Evolutionary conservation across 2,888 invertebrate species (phyloP).

Genomic region (Panzeria rudis): DNA sequence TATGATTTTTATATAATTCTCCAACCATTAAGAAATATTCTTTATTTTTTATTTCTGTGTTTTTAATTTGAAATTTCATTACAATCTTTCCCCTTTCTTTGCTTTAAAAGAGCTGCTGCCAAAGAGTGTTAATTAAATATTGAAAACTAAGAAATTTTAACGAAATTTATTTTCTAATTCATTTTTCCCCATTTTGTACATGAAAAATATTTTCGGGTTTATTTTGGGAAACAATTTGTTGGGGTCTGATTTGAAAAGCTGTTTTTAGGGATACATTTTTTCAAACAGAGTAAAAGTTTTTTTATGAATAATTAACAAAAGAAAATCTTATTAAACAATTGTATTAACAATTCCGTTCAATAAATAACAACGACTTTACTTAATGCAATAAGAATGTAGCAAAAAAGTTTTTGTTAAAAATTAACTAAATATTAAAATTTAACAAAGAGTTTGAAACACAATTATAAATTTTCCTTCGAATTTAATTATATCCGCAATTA

Average conservation of each 20-base stretch:
- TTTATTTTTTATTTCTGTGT: slow-evolving; percentile 4
- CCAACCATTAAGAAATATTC: background rate
- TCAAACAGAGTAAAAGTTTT: background rate
- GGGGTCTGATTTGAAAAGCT: background rate
- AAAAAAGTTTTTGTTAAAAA: too few species aligned
- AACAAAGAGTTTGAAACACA: too few species aligned
- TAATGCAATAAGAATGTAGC: too few species aligned
- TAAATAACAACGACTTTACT: too few species aligned
- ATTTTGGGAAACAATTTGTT: background rate
- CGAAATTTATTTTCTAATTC: slow-evolving; percentile 45
- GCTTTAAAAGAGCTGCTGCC: background rate
- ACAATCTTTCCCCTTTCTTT: background rate
- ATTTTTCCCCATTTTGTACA: slow-evolving; percentile 12
- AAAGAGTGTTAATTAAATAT: slow-evolving; percentile 66
- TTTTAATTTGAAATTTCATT: slow-evolving; percentile 9
- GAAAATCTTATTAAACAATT: background rate
- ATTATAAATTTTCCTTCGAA: too few species aligned
- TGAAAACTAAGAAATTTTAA: slow-evolving; percentile 42
- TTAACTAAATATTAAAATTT: too few species aligned
- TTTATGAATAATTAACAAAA: background rate
- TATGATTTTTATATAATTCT: slow-evolving; percentile 60
- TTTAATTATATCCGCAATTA: background rate
- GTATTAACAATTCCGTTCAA: too few species aligned
- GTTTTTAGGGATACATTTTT: background rate
- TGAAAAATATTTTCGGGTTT: slow-evolving; percentile 28